Evolutionary conservation across 2,888 invertebrate genomes (phyloP), one percentile per base, ranked within the genome.

Genomic region (Cacoxenus indagator): DNA sequence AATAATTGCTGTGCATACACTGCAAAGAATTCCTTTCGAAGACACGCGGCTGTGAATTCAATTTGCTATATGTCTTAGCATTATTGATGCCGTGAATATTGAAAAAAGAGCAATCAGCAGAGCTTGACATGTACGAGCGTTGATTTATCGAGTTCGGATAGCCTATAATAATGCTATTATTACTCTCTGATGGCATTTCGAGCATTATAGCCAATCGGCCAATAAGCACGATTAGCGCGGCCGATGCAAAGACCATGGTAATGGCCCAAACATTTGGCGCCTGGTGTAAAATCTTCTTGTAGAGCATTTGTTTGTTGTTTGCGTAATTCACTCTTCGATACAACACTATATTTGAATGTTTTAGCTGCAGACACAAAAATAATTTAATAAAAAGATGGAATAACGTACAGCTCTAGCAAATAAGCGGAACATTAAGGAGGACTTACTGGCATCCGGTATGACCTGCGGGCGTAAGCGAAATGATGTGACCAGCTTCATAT

Each of bases 171-270:
- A 84, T 81, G 4, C 64, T 57, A 62, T 75, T 76, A 1, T 62
- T 48, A 0, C 73, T 70, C 3, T 14, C 37, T 6, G 57, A 57
- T 0, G 76, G 70, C 14, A 81, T 65, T 54, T 71, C 65, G 4
- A 82, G 57, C 8, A 75, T 64, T 2, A 75, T 62, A 4, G 73
- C 75, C 29, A 85, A 17, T 2, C 71, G 70, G 0, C 78, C 73
- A 9, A 82, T 74, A 4, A 78, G 37, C 4, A 82, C 66, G 8
- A 84, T 75, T 22, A 83, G 62, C n/a, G 85, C 22, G 4, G 81
- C 72, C 11, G 89, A 93, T 92, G 90, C 92, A 91, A 81, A 72
- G 27, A 85, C 76, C 77, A 82, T 81, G 4, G 82, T 67, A 3
- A 84, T 54, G 2, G 84, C 82, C 76, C 84, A 82, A 0, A 79